Evolutionary conservation across 2,888 invertebrate species (phyloP), one percentile per base, ranked within the genome.

Genomic region (Ischnura elegans): DNA sequence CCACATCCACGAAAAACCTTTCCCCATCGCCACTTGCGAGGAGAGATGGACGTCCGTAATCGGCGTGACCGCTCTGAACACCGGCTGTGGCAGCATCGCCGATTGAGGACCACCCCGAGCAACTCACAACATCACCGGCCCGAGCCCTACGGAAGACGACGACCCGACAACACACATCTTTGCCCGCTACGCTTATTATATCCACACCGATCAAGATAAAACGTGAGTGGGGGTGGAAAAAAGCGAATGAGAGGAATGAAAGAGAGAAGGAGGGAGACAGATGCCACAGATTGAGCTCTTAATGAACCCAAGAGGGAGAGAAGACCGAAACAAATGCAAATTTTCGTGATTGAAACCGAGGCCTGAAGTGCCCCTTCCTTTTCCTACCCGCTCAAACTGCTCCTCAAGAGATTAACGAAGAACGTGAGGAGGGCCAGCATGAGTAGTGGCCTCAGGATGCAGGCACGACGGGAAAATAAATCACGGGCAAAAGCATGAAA

Each of bases 151-250:
- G 29, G 10, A 36, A 36, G 76, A 16, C 29, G 76, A 76, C 29
- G 76, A 76, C 29, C 76, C 29, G 25, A 36, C 76, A 76, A 36
- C 29, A 76, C 25, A n/a, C n/a, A n/a, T n/a, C n/a, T 51, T 36
- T 29, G 29, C 29, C 25, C 76, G 76, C 76, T 36, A 36, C 76
- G 29, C 4, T 36, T 76, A n/a, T n/a, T n/a, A 36, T 76, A 76
- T 76, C 76, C 76, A 76, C 76, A 76, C 36, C 76, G 76, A 76
- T 76, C 76, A 36, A 76, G 76, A 76, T 76, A 76, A 76, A 76
- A 51, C 51, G 51, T 13, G 51, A 51, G 2, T 19, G 51, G 51
- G 51, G 51, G 19, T 51, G 13, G 51, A 51, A 51, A 51, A 51
- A 8, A 51, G 51, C 2, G 51, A 51, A 51, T 13, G 29, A 25